Evolutionary conservation across 1,140 invertebrate species (phyloP).

Genomic region (Drosophila subobscura): DNA sequence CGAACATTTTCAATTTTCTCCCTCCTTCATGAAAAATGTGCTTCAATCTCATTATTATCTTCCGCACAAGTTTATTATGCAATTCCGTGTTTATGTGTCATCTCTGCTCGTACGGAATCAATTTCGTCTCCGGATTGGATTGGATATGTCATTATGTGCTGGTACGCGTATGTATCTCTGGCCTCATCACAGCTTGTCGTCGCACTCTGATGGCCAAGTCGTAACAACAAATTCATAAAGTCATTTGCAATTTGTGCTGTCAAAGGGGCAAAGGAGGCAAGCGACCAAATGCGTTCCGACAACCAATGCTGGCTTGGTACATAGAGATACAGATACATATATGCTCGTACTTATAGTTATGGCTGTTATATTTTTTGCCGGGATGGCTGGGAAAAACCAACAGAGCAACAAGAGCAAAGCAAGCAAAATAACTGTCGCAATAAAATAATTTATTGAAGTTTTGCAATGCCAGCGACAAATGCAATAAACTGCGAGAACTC

Average conservation of each 20-base stretch:
- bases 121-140: constrained; percentile 44
- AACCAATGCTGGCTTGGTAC: constrained; percentile 40
- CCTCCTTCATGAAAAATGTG: neutral
- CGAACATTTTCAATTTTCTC: constrained; percentile 27
- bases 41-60: constrained; percentile 55
- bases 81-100: constrained; percentile 58
- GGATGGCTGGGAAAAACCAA: constrained; percentile 6
- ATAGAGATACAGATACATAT: constrained; percentile 23
- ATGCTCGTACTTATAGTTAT: constrained; percentile 28
- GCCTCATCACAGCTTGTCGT: constrained; percentile 9
- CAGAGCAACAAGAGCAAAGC: constrained; percentile 26
- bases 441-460: constrained; percentile 83
- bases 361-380: constrained; percentile 4
- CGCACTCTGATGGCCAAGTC: constrained; percentile 12
- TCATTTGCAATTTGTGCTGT: constrained; percentile 75
- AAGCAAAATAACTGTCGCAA: constrained; percentile 81
- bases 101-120: constrained; percentile 46
- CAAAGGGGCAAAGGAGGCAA: constrained; percentile 24
- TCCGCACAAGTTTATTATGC: constrained; percentile 72
- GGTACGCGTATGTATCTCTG: neutral
- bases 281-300: constrained; percentile 62
- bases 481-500: constrained; percentile 66
- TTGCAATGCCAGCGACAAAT: constrained; percentile 78
- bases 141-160: constrained; percentile 4
- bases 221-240: constrained; percentile 66